These are phyloP conservation scores for Malacoraja senta DNA, from an alignment of 2,797 vertebrate species.

Conservation along the genomic window DNA sequence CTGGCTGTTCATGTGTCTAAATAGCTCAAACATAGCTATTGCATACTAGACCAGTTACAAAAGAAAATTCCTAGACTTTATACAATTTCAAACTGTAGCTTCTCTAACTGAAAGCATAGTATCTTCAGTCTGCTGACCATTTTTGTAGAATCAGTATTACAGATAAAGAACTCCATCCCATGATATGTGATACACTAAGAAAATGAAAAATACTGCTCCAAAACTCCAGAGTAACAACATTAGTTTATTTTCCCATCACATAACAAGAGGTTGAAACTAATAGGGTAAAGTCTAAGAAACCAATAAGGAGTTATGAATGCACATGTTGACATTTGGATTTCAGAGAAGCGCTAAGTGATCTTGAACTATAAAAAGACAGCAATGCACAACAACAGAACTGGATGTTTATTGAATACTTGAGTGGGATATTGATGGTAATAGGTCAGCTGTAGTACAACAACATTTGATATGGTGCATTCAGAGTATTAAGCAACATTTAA, in stretches of 20 bases:
- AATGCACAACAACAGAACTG: background rate
- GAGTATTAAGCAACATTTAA: background rate
- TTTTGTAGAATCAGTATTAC: background rate
- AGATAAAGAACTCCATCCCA: background rate
- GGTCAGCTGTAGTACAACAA: background rate
- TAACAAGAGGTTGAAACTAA: background rate
- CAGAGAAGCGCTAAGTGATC: background rate
- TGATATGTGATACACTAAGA: too few relatives aligned
- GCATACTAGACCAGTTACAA: background rate
- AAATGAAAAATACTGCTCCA: background rate
- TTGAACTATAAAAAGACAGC: background rate
- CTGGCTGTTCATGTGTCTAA: too few relatives aligned
- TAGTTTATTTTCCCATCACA: background rate
- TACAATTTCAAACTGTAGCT: background rate
- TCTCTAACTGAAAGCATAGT: background rate
- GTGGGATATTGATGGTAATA: background rate
- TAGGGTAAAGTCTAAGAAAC: background rate
- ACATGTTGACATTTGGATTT: background rate
- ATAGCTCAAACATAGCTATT: too few relatives aligned
- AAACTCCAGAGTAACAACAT: background rate
- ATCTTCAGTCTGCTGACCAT: background rate
- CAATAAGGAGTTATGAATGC: background rate
- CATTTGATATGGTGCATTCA: background rate
- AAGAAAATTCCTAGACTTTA: too few relatives aligned
- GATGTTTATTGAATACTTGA: background rate